phyloP scores from a whole-genome alignment of 2,113 vertebrate genomes.

The Silurus meridionalis region DNA sequence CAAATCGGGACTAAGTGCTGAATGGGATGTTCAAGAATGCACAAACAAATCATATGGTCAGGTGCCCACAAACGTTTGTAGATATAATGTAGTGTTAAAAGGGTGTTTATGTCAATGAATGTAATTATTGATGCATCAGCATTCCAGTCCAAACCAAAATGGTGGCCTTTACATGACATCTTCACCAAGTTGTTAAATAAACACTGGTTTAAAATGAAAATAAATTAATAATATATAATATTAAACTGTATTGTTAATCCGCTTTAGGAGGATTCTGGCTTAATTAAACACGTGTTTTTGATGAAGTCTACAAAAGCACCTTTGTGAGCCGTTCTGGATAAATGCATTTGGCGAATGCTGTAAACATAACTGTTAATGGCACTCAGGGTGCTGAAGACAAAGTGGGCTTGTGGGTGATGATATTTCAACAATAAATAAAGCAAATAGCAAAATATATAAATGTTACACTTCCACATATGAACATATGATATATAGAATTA shows the following conservation, averaged over 20 bases:
- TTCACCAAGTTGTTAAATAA: background rate
- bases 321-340: background rate
- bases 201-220: background rate
- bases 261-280: background rate
- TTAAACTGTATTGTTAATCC: background rate
- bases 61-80: too few species aligned
- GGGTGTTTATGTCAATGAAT: background rate
- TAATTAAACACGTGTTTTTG: background rate
- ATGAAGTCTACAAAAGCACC: background rate
- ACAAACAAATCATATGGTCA: too few species aligned
- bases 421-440: background rate
- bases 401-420: background rate
- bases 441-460: background rate
- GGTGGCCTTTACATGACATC: background rate
- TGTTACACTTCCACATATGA: background rate
- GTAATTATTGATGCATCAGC: background rate
- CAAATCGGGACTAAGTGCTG: too few species aligned
- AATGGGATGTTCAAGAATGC: too few species aligned
- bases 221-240: background rate
- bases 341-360: background rate
- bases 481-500: too few species aligned
- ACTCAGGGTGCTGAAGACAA: background rate
- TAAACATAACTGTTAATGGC: background rate
- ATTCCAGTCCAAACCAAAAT: background rate
- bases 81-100: background rate